These are phyloP conservation scores for Pachypsylla venusta DNA, from an alignment of 1,140 invertebrate species.

Conservation along the genomic window DNA sequence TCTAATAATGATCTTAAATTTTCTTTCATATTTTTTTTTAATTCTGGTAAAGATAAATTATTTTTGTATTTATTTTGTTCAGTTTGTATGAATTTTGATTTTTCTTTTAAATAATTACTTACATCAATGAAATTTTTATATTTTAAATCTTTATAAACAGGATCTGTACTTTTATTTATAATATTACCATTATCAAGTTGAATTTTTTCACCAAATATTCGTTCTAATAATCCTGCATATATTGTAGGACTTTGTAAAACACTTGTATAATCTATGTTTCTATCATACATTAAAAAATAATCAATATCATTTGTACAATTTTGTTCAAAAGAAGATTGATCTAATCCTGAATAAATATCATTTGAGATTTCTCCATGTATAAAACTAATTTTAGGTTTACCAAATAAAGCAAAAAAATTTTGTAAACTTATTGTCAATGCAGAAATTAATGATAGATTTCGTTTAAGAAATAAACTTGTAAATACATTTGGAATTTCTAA, in stretches of 20 bases:
- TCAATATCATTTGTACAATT: not conserved
- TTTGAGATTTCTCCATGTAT: not conserved
- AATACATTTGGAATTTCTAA: not conserved
- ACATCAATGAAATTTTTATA: constrained; percentile 3
- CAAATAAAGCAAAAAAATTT: constrained; percentile 6
- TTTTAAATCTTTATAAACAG: not conserved
- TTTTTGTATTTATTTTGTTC: constrained; percentile 6
- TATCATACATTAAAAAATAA: not conserved
- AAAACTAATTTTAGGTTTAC: constrained; percentile 1
- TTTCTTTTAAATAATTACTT: not conserved
- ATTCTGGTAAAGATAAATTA: not conserved
- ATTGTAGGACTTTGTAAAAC: not conserved
- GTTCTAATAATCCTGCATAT: not conserved
- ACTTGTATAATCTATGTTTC: not conserved
- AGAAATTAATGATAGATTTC: not conserved
- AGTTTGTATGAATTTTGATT: not conserved
- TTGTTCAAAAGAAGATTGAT: not conserved
- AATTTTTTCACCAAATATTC: not conserved
- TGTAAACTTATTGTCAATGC: not conserved
- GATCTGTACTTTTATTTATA: not conserved
- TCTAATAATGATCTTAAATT: not conserved
- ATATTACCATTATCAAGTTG: not conserved
- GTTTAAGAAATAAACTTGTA: not conserved
- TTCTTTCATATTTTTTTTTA: constrained; percentile 1
- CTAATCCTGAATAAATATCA: not conserved